phyloP scores from a whole-genome alignment of 2,113 vertebrate species.

The Macroglossus sobrinus region DNA sequence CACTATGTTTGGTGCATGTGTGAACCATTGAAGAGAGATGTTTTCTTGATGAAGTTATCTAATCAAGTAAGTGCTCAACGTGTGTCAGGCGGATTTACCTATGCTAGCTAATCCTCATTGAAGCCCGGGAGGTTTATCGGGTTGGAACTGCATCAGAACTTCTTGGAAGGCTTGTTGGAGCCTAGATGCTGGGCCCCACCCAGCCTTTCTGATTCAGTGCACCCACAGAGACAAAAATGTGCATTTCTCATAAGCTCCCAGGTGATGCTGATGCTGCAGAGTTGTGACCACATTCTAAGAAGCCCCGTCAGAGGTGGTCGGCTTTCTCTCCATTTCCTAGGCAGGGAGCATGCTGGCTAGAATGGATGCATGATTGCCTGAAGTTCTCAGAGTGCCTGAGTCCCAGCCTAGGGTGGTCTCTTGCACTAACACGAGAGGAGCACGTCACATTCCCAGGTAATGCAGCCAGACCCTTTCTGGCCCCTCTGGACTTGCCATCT shows the following conservation, averaged over 20 bases:
- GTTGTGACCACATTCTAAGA: not conserved
- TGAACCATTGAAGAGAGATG: accelerated
- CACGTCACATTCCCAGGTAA: not conserved
- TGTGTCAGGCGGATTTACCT: not conserved
- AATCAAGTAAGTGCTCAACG: not conserved
- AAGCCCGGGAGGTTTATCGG: not conserved
- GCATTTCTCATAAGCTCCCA: not conserved
- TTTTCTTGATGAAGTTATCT: not conserved
- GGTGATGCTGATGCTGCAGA: no score
- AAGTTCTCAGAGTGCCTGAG: not conserved
- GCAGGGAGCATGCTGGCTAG: not conserved
- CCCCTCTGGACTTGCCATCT: not conserved
- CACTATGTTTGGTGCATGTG: accelerated
- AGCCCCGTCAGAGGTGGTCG: accelerated
- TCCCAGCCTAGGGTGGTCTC: not conserved
- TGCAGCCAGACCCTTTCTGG: not conserved
- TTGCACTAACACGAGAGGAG: not conserved
- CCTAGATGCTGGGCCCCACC: not conserved
- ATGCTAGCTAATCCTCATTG: not conserved
- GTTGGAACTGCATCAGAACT: not conserved
- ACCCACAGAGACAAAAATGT: not conserved
- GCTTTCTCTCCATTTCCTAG: not conserved
- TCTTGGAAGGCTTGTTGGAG: not conserved
- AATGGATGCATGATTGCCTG: no score
- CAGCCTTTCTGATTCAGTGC: not conserved